These are phyloP conservation scores for Datnioides undecimradiatus DNA, from an alignment of 2,113 vertebrate species.

Conservation along the genomic window DNA sequence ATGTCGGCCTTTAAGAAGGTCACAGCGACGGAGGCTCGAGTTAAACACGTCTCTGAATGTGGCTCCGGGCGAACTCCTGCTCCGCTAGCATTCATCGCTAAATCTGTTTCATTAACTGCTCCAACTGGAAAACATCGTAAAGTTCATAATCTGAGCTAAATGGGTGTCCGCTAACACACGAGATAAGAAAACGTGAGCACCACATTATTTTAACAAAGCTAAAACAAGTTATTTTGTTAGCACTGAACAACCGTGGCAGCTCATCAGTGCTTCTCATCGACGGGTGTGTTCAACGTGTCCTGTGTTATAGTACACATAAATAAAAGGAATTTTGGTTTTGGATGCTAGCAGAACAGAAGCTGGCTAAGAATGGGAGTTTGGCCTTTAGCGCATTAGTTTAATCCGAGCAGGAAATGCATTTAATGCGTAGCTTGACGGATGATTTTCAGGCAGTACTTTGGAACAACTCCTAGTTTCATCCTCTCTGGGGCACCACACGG, in stretches of 20 bases:
- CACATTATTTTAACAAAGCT: background rate
- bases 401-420: background rate
- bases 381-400: background rate
- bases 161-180: background rate
- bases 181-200: background rate
- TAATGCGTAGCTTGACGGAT: background rate
- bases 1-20: slow-evolving; percentile 37
- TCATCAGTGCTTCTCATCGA: no score
- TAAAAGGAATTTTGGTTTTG: background rate
- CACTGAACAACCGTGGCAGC: no score
- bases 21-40: background rate
- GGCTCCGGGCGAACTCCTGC: background rate
- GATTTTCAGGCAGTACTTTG: background rate
- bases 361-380: background rate
- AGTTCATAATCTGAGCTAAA: background rate
- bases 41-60: background rate
- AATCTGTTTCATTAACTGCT: background rate
- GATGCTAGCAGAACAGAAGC: background rate
- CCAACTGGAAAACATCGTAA: background rate
- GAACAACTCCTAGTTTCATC: background rate
- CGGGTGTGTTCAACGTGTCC: background rate
- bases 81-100: background rate
- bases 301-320: background rate
- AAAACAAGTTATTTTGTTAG: background rate
- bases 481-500: background rate